Evolutionary conservation across 92 coral and sea anemone genomes (phyloP).

Genomic region (Epizoanthus scotinus): DNA sequence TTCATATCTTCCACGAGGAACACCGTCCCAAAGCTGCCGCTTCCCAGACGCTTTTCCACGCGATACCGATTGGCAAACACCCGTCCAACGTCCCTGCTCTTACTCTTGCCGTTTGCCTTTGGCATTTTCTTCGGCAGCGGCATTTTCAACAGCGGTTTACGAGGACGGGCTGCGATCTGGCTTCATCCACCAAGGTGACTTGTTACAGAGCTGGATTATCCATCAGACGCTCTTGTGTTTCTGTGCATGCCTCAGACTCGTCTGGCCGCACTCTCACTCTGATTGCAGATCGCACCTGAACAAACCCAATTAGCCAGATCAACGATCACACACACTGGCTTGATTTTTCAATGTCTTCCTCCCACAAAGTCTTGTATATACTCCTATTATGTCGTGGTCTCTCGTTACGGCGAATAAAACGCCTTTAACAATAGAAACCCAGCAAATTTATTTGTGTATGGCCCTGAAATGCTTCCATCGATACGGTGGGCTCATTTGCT

Average conservation of each 20-base stretch:
- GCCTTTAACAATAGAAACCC: slow-evolving; percentile 11
- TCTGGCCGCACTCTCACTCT: too few species aligned
- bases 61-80: slow-evolving; percentile 89
- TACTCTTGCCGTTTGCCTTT: slow-evolving; percentile 61
- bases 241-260: too few species aligned
- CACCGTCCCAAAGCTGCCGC: slow-evolving; percentile 95
- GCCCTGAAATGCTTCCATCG: not conserved
- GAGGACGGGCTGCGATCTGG: not conserved
- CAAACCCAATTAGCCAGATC: too few species aligned
- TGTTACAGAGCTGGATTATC: not conserved
- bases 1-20: slow-evolving; percentile 84
- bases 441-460: slow-evolving; percentile 6
- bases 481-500: slow-evolving; percentile 8
- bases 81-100: slow-evolving; percentile 69
- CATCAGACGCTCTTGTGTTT: not conserved
- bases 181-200: slow-evolving; percentile 1
- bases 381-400: not conserved
- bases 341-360: not conserved
- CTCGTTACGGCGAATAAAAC: slow-evolving; percentile 19
- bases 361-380: not conserved
- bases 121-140: slow-evolving; percentile 96
- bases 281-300: too few species aligned
- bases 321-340: not conserved
- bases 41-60: slow-evolving; percentile 79
- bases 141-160: slow-evolving; percentile 50